phyloP scores from a whole-genome alignment of 2,113 vertebrate species.

The Cebidichthys violaceus region DNA sequence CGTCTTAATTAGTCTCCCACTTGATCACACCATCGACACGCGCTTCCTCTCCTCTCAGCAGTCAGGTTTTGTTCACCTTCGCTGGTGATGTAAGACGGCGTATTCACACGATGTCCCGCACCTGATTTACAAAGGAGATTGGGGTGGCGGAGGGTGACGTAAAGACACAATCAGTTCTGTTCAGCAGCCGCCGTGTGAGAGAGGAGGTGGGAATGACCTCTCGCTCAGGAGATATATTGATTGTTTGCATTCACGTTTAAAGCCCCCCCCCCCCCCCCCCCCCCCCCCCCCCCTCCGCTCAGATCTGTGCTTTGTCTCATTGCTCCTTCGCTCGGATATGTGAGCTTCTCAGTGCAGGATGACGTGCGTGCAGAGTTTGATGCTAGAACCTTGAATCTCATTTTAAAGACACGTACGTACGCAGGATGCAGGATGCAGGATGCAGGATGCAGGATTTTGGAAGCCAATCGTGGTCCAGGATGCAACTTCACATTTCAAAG shows the following conservation, averaged over 20 bases:
- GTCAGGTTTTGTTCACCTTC: constrained; percentile 8
- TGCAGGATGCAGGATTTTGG: neutral
- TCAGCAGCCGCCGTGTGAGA: neutral
- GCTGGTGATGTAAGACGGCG: neutral
- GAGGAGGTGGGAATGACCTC: neutral
- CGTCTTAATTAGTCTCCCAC: constrained; percentile 56
- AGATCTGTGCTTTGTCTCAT: neutral
- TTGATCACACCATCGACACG: constrained; percentile 37
- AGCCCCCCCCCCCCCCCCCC: neutral
- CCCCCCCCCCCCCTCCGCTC: neutral
- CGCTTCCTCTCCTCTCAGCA: neutral
- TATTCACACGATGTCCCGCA: neutral
- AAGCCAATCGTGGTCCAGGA: neutral
- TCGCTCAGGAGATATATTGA: neutral
- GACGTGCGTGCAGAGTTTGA: neutral
- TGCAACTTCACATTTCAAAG: too few relatives aligned
- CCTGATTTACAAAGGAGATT: neutral
- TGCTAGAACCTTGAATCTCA: neutral
- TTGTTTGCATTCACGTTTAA: neutral
- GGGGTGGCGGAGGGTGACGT: neutral
- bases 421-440: neutral
- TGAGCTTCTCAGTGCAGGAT: neutral
- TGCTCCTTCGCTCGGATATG: neutral
- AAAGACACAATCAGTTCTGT: neutral
- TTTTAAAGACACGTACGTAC: neutral